Base-by-base conservation (phyloP, 2,797 vertebrate genomes). In the Pipistrellus pipistrellus region DNA sequence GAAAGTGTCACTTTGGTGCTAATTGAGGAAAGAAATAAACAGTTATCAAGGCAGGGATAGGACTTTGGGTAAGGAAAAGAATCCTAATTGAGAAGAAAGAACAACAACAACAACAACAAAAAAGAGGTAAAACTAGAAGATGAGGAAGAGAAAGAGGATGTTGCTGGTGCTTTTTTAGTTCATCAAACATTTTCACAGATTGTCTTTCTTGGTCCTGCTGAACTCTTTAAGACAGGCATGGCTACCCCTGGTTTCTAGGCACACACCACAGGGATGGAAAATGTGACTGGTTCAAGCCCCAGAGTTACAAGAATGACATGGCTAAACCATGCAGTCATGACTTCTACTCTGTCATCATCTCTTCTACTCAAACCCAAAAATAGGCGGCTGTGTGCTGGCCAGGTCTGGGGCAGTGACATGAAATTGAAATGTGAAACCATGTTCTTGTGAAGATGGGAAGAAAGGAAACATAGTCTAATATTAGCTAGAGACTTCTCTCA, bases 401-500 rank as follows among this genome's bases (percentile, higher is more conserved):
- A 55, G 72, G 59, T 80, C 59, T 88, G 55, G 51, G 41, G 0
- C 32, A 62, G 9, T 41, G 9, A 18, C 18, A 78, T 8, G 75
- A 82, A 75, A 57, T 66, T 18, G 44, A 83, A 82, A 77, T 32
- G 20, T 21, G 13, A 48, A 51, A 13, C 9, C 5, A 2, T 12
- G 23, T 27, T 44, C 15, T 46, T 17, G 17, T 68, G 57, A 62
- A 68, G 38, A 1, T 62, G n/a, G 6, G 38, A 64, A 83, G 44
- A 82, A 86, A 64, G n/a, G 21, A 91, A 78, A 21, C 0, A 0
- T 88, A 53, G n/a, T 12, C 85, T 84, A 62, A 17, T 10, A 48
- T 76, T 78, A 93, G 64, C 41, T 27, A 95, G 59, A 95, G 32
- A 59, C n/a, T 96, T 66, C 89, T 87, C 78, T 92, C 46, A 87